Evolutionary conservation across 2,797 vertebrate species (phyloP), one percentile per base, ranked within the genome.

Genomic region (Sciurus vulgaris): DNA sequence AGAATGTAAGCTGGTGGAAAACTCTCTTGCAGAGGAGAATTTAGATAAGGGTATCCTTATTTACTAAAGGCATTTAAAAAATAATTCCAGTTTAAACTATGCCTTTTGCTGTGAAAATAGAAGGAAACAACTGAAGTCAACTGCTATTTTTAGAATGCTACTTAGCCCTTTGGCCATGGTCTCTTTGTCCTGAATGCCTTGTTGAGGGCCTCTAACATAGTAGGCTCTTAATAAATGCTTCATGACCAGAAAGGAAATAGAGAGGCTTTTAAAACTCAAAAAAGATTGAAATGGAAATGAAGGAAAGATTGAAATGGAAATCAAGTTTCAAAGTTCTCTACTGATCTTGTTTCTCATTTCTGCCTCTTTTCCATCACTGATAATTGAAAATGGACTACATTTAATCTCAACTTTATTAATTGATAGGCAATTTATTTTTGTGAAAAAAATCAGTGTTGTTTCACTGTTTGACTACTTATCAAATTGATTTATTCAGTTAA

Each of bases 401-500:
- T 88, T 88, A 93, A 94, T 96, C 91, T 91, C n/a, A 72, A 61
- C 86, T 93, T 63, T 97, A 82, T 96, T 97, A 72, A 95, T 73
- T 87, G n/a, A 93, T n/a, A n/a, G 14, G 73, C n/a, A 94, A 74
- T 92, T 97, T 95, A 86, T 90, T 92, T 96, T 92, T 84, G 78
- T 69, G 30, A 56, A 79, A 93, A 88, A 97, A 96, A 67, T 90
- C 51, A 76, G 74, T 93, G 47, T 24, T 86, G 51, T 84, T 93
- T 89, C 83, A 76, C 38, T 86, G 51, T 84, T 93, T 89, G 89
- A 77, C 47, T 84, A 54, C 63, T 88, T 88, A 72, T 81, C 76
- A 81, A 79, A 94, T 73, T 92, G 77, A 97, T 74, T 79, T 93
- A 94, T 88, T 93, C 82, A 96, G 91, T 96, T 94, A 94, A 95